These are phyloP conservation scores for Pangasius sanitwongsei DNA, from an alignment of 2,797 vertebrate genomes.

Conservation along the genomic window DNA sequence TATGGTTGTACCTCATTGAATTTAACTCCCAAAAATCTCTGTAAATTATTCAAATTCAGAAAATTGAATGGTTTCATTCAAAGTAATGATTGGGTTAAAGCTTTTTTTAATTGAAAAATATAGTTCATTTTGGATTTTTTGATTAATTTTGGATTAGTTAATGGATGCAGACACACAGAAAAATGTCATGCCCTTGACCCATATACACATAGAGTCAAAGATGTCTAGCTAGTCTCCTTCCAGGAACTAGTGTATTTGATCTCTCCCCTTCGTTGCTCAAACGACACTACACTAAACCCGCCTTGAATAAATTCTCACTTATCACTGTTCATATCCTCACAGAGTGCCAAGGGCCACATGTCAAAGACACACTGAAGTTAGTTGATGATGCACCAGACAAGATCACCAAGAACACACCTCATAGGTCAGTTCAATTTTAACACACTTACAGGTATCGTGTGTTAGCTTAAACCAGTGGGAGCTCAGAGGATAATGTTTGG, in stretches of 20 bases:
- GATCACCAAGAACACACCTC: background rate
- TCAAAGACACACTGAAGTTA: constrained; percentile 4
- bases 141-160: background rate
- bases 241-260: background rate
- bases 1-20: background rate
- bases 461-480: background rate
- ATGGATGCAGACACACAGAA: background rate
- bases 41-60: background rate
- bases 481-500: background rate
- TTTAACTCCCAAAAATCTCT: background rate
- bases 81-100: background rate
- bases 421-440: background rate
- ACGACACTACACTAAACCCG: constrained; percentile 26
- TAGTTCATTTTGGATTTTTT: background rate
- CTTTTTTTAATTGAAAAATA: background rate
- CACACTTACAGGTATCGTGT: background rate
- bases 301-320: constrained; percentile 19
- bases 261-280: constrained; percentile 7
- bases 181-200: background rate
- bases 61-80: background rate
- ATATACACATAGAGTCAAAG: background rate
- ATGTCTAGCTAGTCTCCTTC: background rate
- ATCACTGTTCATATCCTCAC: constrained; percentile 14
- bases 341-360: constrained; percentile 18
- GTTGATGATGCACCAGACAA: background rate